phyloP scores from a whole-genome alignment of 2,113 vertebrate genomes.

The Amblyopsis rosae region DNA sequence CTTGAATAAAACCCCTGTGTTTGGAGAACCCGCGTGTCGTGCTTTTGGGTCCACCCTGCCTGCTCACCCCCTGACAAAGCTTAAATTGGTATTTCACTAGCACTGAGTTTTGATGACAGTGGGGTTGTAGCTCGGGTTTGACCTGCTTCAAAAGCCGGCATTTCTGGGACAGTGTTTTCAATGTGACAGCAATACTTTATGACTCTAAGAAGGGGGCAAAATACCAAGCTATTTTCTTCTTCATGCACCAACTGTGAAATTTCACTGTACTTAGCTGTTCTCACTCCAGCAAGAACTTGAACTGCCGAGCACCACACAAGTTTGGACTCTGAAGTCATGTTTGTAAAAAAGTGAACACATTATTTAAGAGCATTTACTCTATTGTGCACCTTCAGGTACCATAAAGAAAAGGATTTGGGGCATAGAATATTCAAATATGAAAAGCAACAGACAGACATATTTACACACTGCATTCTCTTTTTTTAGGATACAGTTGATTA shows the following conservation, averaged over 20 bases:
- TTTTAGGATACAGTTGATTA: neutral
- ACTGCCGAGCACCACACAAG: slow-evolving; percentile 13
- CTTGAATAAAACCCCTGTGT: too few relatives aligned
- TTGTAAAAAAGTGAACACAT: neutral
- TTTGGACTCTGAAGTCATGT: slow-evolving; percentile 4
- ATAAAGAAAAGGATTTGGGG: neutral
- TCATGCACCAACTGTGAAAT: slow-evolving; percentile 41
- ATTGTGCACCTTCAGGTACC: neutral
- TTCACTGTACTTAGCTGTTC: slow-evolving; percentile 27
- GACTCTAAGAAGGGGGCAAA: slow-evolving; percentile 32
- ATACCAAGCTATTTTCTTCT: slow-evolving; percentile 41
- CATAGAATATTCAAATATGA: neutral
- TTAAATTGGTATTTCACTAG: slow-evolving; percentile 20
- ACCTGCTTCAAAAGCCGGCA: slow-evolving; percentile 49
- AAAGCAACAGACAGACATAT: neutral
- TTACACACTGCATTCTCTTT: neutral
- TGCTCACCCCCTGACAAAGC: too few relatives aligned
- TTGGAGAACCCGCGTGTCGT: too few relatives aligned
- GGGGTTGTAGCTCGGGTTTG: slow-evolving; percentile 26
- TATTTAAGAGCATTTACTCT: slow-evolving; percentile 11
- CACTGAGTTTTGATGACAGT: slow-evolving; percentile 26
- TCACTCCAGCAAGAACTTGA: slow-evolving; percentile 21
- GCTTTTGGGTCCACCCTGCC: too few relatives aligned
- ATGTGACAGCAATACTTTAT: slow-evolving; percentile 51
- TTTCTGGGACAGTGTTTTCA: slow-evolving; percentile 46